Percentiles rank a stretch among this genome's conserved stretches.
Conservation (phyloP, 2,888 invertebrate species). For the Patella ulyssiponensis region DNA sequence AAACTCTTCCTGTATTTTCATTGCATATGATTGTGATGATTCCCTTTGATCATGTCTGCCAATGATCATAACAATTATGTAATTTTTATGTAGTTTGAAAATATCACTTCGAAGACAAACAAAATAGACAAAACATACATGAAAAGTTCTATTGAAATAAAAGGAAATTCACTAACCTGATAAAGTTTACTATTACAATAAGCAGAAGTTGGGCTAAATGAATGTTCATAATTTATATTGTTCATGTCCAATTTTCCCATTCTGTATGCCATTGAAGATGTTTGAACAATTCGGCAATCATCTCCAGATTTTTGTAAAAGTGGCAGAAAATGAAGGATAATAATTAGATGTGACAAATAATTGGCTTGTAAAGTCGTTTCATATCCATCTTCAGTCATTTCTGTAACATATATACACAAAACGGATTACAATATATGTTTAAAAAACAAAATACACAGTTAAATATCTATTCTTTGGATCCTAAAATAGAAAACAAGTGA, state of each 20-base stretch:
- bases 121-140: too few relatives aligned
- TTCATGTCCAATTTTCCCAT: background rate
- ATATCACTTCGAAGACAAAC: too few relatives aligned
- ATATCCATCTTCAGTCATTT: conserved; percentile 4
- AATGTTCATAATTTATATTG: background rate
- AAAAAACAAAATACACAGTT: too few relatives aligned
- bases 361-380: background rate
- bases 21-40: too few relatives aligned
- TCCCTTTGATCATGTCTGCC: too few relatives aligned
- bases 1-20: too few relatives aligned
- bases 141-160: too few relatives aligned
- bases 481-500: too few relatives aligned
- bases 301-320: background rate
- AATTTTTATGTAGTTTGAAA: too few relatives aligned
- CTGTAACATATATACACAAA: background rate
- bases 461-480: too few relatives aligned
- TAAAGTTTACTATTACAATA: background rate
- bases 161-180: background rate
- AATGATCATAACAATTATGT: too few relatives aligned
- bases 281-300: background rate
- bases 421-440: too few relatives aligned
- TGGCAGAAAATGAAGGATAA: conserved; percentile 2
- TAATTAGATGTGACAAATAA: conserved; percentile 1
- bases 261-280: background rate
- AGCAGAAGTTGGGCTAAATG: background rate